Evolutionary conservation across 2,888 invertebrate species (phyloP), one percentile per base, ranked within the genome.

Genomic region (Fissipunctia ypsillon): DNA sequence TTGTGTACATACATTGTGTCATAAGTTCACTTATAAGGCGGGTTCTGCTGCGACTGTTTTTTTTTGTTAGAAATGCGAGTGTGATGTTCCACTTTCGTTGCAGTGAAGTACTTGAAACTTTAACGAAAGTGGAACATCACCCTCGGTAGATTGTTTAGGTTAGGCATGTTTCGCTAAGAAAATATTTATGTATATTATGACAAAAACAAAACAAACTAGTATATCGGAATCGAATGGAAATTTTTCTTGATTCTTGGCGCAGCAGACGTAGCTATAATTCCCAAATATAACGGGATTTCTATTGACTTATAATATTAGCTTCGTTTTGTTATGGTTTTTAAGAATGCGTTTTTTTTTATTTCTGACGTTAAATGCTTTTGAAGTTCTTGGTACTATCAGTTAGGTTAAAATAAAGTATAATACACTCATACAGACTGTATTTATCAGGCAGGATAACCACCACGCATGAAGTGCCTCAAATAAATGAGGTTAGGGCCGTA

Each of bases 281-380:
- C 31, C 69, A 50, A 50, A 43, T 59, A 72, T 22, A n/a, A 69
- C 38, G 50, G 41, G 59, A 35, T 48, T 56, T 12, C 1, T 22
- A n/a, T 50, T 3, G 22, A n/a, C 28, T n/a, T 48, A 22, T 41
- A 31, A 31, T 12, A 6, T 57, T 48, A 41, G 41, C 5, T n/a
- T 41, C 1, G 12, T 52, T 64, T 65, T 28, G 16, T 16, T 50
- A 50, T 52, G 12, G 19, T 38, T 19, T 14, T 14, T 41, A 35
- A 0, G 10, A 43, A 9, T 41, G 41, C 54, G 2, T 22, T 19
- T 56, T 56, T 5, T 10, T 28, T 28, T 19, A 9, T 28, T n/a
- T 16, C 22, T 35, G 10, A 48, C 14, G 14, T 14, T 28, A 25
- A n/a, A 35, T 9, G 16, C 22, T 50, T 31, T 14, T 45, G 7